These are phyloP conservation scores for Palythoa caribaeorum DNA, from an alignment of 92 coral and sea anemone genomes.

Conservation along the genomic window DNA sequence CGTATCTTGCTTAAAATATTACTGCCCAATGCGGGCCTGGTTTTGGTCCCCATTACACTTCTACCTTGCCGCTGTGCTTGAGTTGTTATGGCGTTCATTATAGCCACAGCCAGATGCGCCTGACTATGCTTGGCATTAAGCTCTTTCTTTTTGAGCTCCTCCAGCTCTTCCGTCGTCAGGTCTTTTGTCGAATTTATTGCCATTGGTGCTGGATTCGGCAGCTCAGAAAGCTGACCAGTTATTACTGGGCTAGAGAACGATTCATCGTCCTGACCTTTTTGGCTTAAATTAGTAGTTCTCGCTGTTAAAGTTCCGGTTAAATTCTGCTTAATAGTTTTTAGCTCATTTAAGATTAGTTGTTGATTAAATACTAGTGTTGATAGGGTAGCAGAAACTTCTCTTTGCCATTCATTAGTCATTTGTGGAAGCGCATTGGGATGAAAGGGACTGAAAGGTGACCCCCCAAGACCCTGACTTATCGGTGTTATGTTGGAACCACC, in stretches of 20 bases:
- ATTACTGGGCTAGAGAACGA: slow-evolving; percentile 4
- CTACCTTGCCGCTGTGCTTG: not conserved
- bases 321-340: slow-evolving; percentile 1
- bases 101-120: slow-evolving; percentile 27
- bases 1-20: not conserved
- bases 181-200: not conserved
- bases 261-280: not conserved
- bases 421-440: slow-evolving; percentile 14
- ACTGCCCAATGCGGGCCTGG: slow-evolving; percentile 17
- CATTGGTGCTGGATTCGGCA: not conserved
- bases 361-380: slow-evolving; percentile 27
- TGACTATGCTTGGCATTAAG: slow-evolving; percentile 6
- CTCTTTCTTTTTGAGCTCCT: slow-evolving; percentile 11
- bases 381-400: slow-evolving; percentile 23
- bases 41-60: slow-evolving; percentile 15
- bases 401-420: slow-evolving; percentile 10
- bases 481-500: slow-evolving; percentile 19
- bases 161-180: slow-evolving; percentile 14
- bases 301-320: slow-evolving; percentile 6
- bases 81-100: not conserved
- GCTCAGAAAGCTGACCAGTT: slow-evolving; percentile 7
- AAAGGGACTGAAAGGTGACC: slow-evolving; percentile 7
- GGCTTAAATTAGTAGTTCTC: not conserved
- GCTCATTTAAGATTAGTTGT: slow-evolving; percentile 12
- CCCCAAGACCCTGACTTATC: slow-evolving; percentile 11